These are phyloP conservation scores for Melanotaenia parkinsoni DNA, from an alignment of 2,797 vertebrate species.

Conservation along the genomic window DNA sequence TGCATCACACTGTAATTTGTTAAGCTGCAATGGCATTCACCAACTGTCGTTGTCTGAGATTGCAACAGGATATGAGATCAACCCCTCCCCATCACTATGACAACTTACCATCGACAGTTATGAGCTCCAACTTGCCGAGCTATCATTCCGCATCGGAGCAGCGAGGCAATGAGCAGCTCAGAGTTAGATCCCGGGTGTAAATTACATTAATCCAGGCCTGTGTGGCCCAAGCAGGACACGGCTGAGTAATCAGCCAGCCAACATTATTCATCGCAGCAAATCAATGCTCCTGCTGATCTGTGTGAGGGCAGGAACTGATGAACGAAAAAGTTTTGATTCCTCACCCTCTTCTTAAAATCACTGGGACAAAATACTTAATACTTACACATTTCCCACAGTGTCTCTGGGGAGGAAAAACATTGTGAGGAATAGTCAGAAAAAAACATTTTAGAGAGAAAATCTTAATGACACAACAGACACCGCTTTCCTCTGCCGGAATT, in stretches of 20 bases:
- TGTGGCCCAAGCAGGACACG: constrained; percentile 49
- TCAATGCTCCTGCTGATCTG: constrained; percentile 50
- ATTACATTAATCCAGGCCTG: constrained; percentile 54
- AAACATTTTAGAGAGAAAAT: constrained; percentile 7
- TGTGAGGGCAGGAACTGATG: constrained; percentile 38
- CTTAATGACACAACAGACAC: constrained; percentile 14
- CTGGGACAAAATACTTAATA: constrained; percentile 48
- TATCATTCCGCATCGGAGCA: constrained; percentile 60
- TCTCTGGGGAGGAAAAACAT: constrained; percentile 11
- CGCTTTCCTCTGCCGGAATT: constrained; percentile 24
- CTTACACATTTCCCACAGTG: constrained; percentile 30
- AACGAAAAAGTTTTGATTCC: constrained; percentile 40
- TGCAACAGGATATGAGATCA: constrained; percentile 33
- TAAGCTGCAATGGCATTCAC: background rate
- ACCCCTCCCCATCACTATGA: constrained; percentile 1
- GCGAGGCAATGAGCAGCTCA: constrained; percentile 45
- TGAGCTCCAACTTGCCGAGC: constrained; percentile 31
- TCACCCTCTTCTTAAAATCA: constrained; percentile 50
- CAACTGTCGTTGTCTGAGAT: background rate
- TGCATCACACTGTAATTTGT: background rate
- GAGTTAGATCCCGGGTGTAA: constrained; percentile 40
- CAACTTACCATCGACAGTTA: constrained; percentile 14
- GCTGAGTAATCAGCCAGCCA: constrained; percentile 51
- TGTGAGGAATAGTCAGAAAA: constrained; percentile 2
- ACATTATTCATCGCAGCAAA: constrained; percentile 59